These are phyloP conservation scores for Diaprepes abbreviatus DNA, from an alignment of 2,888 invertebrate species.

Conservation along the genomic window DNA sequence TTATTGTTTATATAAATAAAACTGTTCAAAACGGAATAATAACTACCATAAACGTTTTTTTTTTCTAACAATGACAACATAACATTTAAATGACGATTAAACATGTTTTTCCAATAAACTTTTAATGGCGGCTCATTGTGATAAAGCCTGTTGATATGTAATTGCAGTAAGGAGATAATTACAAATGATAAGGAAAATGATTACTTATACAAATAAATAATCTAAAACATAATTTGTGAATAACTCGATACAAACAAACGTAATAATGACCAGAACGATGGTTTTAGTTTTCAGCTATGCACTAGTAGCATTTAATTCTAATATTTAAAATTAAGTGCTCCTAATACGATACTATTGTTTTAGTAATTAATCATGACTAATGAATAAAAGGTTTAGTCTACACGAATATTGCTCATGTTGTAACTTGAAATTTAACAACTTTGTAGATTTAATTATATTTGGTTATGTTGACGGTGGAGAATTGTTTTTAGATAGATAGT, in stretches of 20 bases:
- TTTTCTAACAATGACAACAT: too few relatives aligned
- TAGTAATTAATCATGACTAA: constrained; percentile 29
- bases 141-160: background rate
- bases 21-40: too few relatives aligned
- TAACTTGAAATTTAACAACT: constrained; percentile 21
- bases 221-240: background rate
- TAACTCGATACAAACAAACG: background rate
- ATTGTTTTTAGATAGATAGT: too few relatives aligned
- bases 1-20: too few relatives aligned
- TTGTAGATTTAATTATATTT: constrained; percentile 1
- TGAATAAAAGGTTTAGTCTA: constrained; percentile 24
- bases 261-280: background rate
- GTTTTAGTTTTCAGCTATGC: background rate
- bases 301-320: background rate
- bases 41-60: too few relatives aligned
- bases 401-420: background rate
- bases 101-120: background rate
- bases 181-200: background rate
- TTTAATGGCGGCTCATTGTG: background rate
- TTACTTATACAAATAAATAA: background rate
- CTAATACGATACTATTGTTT: constrained; percentile 22
- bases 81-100: background rate
- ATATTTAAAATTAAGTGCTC: constrained; percentile 20
- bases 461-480: too few relatives aligned
- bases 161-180: constrained; percentile 1